Base-by-base conservation (phyloP, 2,113 vertebrate species). In the Oophaga pumilio region DNA sequence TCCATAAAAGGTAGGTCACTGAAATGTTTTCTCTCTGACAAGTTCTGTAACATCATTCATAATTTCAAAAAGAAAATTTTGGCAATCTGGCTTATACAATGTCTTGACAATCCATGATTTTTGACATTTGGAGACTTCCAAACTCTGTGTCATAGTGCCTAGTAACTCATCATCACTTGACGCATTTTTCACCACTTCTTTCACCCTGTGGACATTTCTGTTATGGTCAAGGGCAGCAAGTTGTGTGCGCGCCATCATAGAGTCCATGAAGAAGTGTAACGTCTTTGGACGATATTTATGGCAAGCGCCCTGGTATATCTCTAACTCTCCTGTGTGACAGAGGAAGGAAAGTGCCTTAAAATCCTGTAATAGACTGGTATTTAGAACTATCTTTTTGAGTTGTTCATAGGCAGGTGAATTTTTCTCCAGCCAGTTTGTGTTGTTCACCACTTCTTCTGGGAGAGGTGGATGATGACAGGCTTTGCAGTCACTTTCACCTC, bases 41-140 rank as follows among this genome's bases (percentile, higher is more conserved):
- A 73, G 15, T 14, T 28, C 69, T 33, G 43, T 73, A 15, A 73
- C 69, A 73, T 73, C 28, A 73, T 73, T 73, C 69, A 73, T 18
- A 43, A 73, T 73, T 15, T 73, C 69, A 73, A 73, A 73, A 73
- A 73, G 69, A 43, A 73, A 73, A 18, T 73, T 17, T 18, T 73
- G 69, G 28, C 28, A 33, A 43, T 6, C 9, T 43, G 28, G 69
- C 15, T 73, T 10, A 43, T 73, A 73, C 14, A 73, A 28, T 6
- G 69, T 20, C 17, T 73, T 73, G 6, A 9, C 43, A 20, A 73
- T 43, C 28, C 28, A 73, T 18, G 69, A 33, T 28, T 43, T 73
- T 73, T 73, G 14, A 33, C 69, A 28, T 73, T 73, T 73, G 17
- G 28, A 73, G 28, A 9, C 28, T 0, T 73, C 28, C 7, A 43